Conservation (phyloP, 2,113 vertebrate species). For the Rhinogobius similis region DNA sequence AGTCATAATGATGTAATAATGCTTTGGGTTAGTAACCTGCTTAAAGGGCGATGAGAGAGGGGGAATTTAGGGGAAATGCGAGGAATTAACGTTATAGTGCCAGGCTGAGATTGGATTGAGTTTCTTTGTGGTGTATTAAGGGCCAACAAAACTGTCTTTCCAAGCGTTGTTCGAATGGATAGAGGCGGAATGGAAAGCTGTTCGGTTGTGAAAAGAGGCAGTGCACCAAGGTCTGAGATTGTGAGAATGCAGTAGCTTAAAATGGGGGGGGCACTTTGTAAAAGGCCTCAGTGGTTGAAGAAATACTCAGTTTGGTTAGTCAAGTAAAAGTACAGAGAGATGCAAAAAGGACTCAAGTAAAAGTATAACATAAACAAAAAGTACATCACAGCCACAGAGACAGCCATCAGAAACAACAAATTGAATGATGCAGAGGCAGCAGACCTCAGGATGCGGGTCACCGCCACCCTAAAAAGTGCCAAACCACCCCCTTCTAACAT, state of each 20-base stretch:
- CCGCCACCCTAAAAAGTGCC: too few species aligned
- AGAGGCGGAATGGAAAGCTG: neutral
- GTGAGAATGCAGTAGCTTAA: neutral
- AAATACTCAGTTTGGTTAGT: too few species aligned
- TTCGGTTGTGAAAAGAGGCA: neutral
- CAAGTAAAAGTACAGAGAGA: too few species aligned
- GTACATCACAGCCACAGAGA: too few species aligned
- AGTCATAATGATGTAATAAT: conserved; percentile 46
- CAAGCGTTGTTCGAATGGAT: neutral
- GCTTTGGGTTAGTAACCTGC: conserved; percentile 57
- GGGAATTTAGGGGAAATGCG: conserved; percentile 23
- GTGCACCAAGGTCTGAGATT: neutral
- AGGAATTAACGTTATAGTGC: neutral
- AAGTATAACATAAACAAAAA: too few species aligned
- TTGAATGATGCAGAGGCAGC: too few species aligned
- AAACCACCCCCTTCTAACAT: too few species aligned
- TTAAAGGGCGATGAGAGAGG: conserved; percentile 25
- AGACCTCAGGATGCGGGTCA: too few species aligned
- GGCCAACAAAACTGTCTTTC: neutral
- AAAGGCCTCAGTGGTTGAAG: neutral
- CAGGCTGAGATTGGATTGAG: neutral
- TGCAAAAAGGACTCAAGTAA: too few species aligned
- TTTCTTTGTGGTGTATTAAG: neutral
- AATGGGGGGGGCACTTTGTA: neutral
- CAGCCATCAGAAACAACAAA: too few species aligned